phyloP scores from a whole-genome alignment of 2,797 vertebrate species.

The Nyctalus aviator region DNA sequence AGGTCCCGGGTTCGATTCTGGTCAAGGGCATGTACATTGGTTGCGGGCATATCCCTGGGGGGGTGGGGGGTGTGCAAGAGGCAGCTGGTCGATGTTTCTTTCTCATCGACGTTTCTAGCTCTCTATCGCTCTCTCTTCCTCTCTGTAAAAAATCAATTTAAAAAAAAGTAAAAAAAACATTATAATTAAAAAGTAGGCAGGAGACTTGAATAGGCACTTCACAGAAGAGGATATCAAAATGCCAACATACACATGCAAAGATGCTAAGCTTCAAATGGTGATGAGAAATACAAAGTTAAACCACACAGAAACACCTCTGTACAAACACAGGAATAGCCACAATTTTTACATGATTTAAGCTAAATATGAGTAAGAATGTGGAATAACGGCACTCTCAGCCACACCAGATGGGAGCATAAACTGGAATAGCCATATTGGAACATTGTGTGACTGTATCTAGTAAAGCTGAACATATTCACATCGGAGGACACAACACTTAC shows the following conservation, averaged over 20 bases:
- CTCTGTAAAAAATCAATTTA: too few species aligned
- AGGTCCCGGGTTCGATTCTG: too few species aligned
- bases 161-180: not conserved
- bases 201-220: not conserved
- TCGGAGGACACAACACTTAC: not conserved
- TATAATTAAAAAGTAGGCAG: slow-evolving; percentile 21
- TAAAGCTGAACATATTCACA: not conserved
- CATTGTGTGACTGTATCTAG: not conserved
- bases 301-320: not conserved
- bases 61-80: too few species aligned
- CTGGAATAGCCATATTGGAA: not conserved
- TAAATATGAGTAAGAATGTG: not conserved
- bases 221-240: not conserved
- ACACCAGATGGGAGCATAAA: not conserved
- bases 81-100: too few species aligned
- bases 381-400: not conserved
- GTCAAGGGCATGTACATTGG: too few species aligned
- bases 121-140: too few species aligned
- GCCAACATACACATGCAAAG: not conserved
- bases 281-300: not conserved
- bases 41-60: too few species aligned
- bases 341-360: slow-evolving; percentile 38
- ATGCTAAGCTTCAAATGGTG: not conserved
- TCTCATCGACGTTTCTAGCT: too few species aligned
- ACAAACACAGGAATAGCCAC: not conserved